phyloP scores from a whole-genome alignment of 2,888 invertebrate species.

The Ophion costatus region DNA sequence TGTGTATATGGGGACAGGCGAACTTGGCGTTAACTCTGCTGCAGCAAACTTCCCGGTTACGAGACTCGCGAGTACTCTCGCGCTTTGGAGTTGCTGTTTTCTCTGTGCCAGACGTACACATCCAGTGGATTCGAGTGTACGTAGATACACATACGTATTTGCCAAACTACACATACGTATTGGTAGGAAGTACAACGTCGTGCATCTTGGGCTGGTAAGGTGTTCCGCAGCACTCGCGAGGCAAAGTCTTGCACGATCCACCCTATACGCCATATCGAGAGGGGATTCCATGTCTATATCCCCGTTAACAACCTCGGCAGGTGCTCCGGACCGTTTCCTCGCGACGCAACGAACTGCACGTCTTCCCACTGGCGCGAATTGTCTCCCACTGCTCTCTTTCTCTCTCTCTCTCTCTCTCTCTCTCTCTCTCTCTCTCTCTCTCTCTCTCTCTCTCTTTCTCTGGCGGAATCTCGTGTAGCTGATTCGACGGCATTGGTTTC shows the following conservation, averaged over 20 bases:
- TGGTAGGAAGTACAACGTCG: conserved; percentile 28
- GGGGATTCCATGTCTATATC: conserved; percentile 50
- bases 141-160: conserved; percentile 1
- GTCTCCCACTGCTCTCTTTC: neutral
- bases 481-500: conserved; percentile 9
- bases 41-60: conserved; percentile 67
- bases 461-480: conserved; percentile 22
- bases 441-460: too few relatives aligned
- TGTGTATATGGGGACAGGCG: conserved; percentile 47
- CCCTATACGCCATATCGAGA: conserved; percentile 46
- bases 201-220: conserved; percentile 47
- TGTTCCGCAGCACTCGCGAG: conserved; percentile 27
- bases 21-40: conserved; percentile 69
- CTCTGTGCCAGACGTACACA: conserved; percentile 9
- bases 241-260: conserved; percentile 63
- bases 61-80: conserved; percentile 63
- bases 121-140: neutral
- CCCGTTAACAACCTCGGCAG: conserved; percentile 63
- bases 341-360: conserved; percentile 8
- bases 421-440: neutral
- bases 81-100: conserved; percentile 52
- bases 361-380: neutral
- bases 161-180: neutral
- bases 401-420: neutral
- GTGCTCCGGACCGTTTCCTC: conserved; percentile 50